phyloP scores from a whole-genome alignment of 2,113 vertebrate genomes.

The Urocitellus parryii region DNA sequence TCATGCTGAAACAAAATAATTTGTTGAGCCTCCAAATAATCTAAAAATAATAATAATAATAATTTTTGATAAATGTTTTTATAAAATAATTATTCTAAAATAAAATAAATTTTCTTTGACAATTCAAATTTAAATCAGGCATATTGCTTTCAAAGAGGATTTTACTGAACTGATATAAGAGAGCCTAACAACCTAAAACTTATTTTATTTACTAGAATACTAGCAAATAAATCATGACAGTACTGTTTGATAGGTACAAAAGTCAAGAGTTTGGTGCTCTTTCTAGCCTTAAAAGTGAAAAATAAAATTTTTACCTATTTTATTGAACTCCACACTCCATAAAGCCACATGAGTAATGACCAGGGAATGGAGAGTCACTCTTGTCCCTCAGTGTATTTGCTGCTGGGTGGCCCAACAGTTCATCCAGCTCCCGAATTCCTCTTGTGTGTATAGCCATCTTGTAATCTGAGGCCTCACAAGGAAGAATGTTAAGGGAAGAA shows the following conservation, averaged over 20 bases:
- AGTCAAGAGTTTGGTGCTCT: not conserved
- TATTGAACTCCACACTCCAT: not conserved
- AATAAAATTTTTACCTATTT: not conserved
- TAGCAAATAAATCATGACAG: not conserved
- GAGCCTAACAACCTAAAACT: not conserved
- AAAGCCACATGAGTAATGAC: not conserved
- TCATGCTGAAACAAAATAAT: conserved; percentile 25
- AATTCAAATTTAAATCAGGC: not conserved
- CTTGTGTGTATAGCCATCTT: not conserved
- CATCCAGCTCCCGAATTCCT: not conserved
- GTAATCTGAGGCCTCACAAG: not conserved
- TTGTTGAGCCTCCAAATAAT: not conserved
- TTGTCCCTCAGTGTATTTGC: not conserved
- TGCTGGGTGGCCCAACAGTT: not conserved
- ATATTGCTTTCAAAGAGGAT: not conserved
- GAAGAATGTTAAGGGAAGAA: not conserved
- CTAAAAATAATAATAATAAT: not conserved
- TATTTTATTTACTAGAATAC: not conserved
- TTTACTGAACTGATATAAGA: not conserved
- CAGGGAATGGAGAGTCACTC: not conserved
- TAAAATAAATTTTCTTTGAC: not conserved
- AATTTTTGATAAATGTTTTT: too few relatives aligned
- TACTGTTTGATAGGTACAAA: not conserved
- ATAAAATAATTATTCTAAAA: not conserved
- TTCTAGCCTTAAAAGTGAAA: not conserved